Evolutionary conservation across 30 jellyfish, hydroid and myxozoan species (phyloP).

Genomic region (Aurelia coerulea): DNA sequence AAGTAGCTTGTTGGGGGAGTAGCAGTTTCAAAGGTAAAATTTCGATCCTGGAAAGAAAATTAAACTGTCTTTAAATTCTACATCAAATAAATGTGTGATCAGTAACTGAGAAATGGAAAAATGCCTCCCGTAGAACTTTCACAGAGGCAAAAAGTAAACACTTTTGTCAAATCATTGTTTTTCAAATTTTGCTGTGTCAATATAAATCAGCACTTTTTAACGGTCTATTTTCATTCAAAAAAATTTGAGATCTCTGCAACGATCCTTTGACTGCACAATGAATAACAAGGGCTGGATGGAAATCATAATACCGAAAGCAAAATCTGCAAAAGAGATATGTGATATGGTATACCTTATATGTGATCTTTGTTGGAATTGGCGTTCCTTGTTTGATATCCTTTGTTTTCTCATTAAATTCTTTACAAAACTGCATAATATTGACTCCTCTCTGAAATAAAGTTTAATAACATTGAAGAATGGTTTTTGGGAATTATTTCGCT

Average conservation of each 20-base stretch:
- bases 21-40: conserved; percentile 69
- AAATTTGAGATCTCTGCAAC: no score
- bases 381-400: conserved; percentile 82
- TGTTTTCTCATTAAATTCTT: conserved; percentile 92
- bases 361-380: conserved; percentile 90
- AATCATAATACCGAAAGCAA: background rate
- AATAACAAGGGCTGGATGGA: no score
- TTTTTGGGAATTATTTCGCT: background rate
- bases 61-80: background rate
- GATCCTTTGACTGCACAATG: no score
- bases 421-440: conserved; percentile 92
- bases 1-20: conserved; percentile 92
- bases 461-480: background rate
- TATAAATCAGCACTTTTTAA: no score
- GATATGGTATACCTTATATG: conserved; percentile 66
- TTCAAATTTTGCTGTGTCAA: no score
- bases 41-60: conserved; percentile 72
- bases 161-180: no score
- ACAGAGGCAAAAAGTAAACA: no score
- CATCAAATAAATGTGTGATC: no score
- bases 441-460: conserved; percentile 79
- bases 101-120: no score
- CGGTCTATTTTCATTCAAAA: no score
- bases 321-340: background rate
- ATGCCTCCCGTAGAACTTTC: no score